Conservation (phyloP, 2,888 invertebrate species). For the Acrobasis consociella region DNA sequence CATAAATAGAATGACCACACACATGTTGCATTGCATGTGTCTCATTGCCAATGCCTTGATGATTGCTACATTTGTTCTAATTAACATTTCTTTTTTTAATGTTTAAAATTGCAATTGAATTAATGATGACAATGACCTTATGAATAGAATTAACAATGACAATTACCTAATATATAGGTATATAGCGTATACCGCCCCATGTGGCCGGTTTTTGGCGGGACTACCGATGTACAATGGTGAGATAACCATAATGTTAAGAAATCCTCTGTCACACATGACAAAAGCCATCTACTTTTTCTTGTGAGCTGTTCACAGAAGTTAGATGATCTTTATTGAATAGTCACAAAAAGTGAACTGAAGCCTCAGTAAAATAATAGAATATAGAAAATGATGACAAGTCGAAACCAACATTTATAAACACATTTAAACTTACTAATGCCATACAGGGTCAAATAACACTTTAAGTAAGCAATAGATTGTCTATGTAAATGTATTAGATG, state of each 20-base stretch:
- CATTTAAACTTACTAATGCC: not conserved
- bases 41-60: constrained; percentile 31
- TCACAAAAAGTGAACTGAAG: no score
- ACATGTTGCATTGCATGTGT: constrained; percentile 34
- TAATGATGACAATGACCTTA: not conserved
- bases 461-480: not conserved
- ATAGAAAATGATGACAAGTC: not conserved
- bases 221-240: no score
- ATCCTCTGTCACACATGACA: no score
- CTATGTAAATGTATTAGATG: not conserved
- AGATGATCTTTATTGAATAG: no score
- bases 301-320: no score
- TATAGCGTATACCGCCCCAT: no score
- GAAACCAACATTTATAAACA: not conserved
- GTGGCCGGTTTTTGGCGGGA: no score
- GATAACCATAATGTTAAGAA: no score
- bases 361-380: no score
- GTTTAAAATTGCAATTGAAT: not conserved
- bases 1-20: constrained; percentile 51
- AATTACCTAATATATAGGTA: no score
- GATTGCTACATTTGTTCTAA: constrained; percentile 5
- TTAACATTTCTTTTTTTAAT: not conserved
- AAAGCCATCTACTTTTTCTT: no score
- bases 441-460: not conserved
- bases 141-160: no score